Evolutionary conservation across 2,797 vertebrate genomes (phyloP), one percentile per base, ranked within the genome.

Genomic region (Trachurus trachurus): DNA sequence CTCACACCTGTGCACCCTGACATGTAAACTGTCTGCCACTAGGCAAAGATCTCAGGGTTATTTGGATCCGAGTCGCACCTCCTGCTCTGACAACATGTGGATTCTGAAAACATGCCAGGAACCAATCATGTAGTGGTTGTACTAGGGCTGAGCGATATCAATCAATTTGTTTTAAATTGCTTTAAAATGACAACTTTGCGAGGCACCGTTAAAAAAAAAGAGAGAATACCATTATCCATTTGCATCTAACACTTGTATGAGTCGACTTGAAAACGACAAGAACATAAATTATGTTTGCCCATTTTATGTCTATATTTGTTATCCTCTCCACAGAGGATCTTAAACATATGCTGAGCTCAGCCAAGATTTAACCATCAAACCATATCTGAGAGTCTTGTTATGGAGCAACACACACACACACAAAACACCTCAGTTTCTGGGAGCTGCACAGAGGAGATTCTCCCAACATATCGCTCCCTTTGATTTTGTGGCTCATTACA

Each of bases 401-500:
- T 54, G 52, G 40, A 68, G 47, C 21, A 29, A 66, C 42, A 15
- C 21, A 34, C 37, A 21, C 56, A 60, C 19, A 68, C 61, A 60
- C 17, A 66, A n/a, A n/a, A n/a, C 29, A 31, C 26, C 26, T 58
- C 53, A 17, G 45, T 58, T 78, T n/a, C 60, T 9, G n/a, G 34
- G 56, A 84, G 78, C 69, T 56, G 71, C 49, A 58, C 39, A 65
- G 62, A 76, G 49, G 4, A 83, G 66, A 70, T 65, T 66, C 57
- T 79, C 44, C 16, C 39, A 61, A 72, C 21, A 64, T 54, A 56
- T 74, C 42, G 7, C 66, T 70, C 54, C 39, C 21, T 82, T 83
- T 70, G 71, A 85, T 80, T 88, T 67, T 78, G 78, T 52, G 56
- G 68, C 81, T 90, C 78, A 76, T 89, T 82, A 84, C 56, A 31